phyloP scores from a whole-genome alignment of 2,113 vertebrate genomes.

The Gymnogyps californianus region DNA sequence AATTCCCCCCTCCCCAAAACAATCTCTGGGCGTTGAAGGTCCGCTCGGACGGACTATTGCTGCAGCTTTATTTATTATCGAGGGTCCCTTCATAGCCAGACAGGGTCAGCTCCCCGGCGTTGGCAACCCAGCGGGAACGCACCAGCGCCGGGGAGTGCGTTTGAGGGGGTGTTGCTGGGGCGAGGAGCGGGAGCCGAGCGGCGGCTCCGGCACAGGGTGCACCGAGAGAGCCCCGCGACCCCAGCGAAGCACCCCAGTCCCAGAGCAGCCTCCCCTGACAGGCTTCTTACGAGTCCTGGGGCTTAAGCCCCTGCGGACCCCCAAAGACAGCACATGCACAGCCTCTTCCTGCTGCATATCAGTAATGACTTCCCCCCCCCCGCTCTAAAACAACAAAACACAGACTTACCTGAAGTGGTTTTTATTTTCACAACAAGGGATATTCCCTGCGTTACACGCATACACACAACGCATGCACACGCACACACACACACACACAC shows the following conservation, averaged over 20 bases:
- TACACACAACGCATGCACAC: not conserved
- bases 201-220: not conserved
- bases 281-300: not conserved
- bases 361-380: not conserved
- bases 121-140: not conserved
- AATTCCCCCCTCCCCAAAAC: too few species aligned
- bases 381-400: not conserved
- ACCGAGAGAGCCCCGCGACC: not conserved
- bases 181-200: not conserved
- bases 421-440: constrained; percentile 62
- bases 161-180: not conserved
- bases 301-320: not conserved
- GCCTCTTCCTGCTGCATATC: not conserved
- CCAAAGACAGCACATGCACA: not conserved
- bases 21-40: too few species aligned
- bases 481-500: not conserved
- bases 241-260: not conserved
- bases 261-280: not conserved
- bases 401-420: constrained; percentile 9
- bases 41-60: not conserved
- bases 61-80: not conserved
- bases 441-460: constrained; percentile 40
- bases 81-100: not conserved
- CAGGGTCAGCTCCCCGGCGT: not conserved
- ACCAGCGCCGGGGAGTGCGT: rapidly evolving